Base-by-base conservation (phyloP, 2,797 vertebrate species). In the Thalassophryne amazonica region DNA sequence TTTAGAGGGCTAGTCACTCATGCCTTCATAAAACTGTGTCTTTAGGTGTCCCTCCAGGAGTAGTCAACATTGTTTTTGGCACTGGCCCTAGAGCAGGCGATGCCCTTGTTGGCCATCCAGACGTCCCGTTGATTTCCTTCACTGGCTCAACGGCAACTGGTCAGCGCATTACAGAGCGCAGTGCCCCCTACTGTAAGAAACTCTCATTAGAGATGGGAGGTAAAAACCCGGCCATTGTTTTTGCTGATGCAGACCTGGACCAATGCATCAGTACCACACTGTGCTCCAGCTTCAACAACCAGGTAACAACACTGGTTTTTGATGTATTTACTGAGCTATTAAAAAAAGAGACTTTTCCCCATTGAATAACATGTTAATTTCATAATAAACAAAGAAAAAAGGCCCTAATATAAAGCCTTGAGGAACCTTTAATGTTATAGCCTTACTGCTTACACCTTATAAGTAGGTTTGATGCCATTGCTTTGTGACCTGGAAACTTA, bases 61-160 rank as follows among this genome's bases (percentile, higher is more conserved):
- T 99, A 6, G 89, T 99, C 53, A 99, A 99, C 14, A 60, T 98
- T 0, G 88, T 99, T 2, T 97, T 99, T 20, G 97, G 97, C 16
- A 91, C 70, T 0, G 97, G 97, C 0, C 61, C 90, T 1, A 87
- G 46, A 53, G 93, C 90, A 0, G 96, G 96, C 0, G 92, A 95
- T 3, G 94, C 95, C 6, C 86, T 99, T 0, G 95, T 96, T 6
- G 91, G 91, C 29, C 97, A 99, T 27, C 94, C 94, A 0, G 93
- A 96, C 0, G 92, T 99, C 17, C 93, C 93, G 0, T 32, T 98
- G 52, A 83, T 99, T 73, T 99, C 96, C 36, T 99, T 99, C 83
- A 98, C 97, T 0, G 97, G 97, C 14, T 98, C 97, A 78, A 96
- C 95, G 0, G 86, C 89, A n/a, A 99, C 97, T 0, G 96, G 94